phyloP scores from a whole-genome alignment of 2,113 vertebrate genomes.

The Pygoscelis adeliae region DNA sequence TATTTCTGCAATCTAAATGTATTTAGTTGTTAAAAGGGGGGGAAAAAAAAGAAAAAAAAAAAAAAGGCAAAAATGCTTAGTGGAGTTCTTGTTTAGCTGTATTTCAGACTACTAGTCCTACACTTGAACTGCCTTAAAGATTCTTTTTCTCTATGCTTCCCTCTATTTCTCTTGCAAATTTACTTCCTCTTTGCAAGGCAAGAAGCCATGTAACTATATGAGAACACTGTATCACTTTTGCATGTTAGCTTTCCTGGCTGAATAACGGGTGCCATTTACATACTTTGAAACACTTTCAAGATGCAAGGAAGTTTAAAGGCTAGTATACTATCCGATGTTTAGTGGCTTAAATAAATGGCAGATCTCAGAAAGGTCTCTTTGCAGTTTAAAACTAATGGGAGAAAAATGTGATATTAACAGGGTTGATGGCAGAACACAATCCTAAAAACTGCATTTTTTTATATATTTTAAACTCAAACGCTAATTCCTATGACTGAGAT shows the following conservation, averaged over 20 bases:
- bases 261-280: conserved; percentile 42
- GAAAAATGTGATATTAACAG: background rate
- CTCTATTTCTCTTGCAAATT: conserved; percentile 33
- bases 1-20: background rate
- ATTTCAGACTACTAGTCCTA: background rate
- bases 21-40: background rate
- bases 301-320: conserved; percentile 20
- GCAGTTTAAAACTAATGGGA: background rate
- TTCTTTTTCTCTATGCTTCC: background rate
- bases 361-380: background rate
- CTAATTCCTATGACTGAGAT: background rate
- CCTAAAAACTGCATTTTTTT: background rate
- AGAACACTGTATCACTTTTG: conserved; percentile 61
- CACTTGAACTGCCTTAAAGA: background rate
- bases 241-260: conserved; percentile 44
- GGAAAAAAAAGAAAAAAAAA: rapidly evolving
- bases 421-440: background rate
- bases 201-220: conserved; percentile 5
- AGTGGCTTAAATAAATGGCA: conserved; percentile 9
- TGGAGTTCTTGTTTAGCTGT: background rate
- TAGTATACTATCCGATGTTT: background rate
- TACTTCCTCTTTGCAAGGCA: conserved; percentile 53
- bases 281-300: conserved; percentile 65
- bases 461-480: background rate
- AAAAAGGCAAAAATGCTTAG: background rate